Percentiles rank a stretch among this genome's conserved stretches.
Conservation (phyloP, 2,113 vertebrate species). For the Microtus ochrogaster region DNA sequence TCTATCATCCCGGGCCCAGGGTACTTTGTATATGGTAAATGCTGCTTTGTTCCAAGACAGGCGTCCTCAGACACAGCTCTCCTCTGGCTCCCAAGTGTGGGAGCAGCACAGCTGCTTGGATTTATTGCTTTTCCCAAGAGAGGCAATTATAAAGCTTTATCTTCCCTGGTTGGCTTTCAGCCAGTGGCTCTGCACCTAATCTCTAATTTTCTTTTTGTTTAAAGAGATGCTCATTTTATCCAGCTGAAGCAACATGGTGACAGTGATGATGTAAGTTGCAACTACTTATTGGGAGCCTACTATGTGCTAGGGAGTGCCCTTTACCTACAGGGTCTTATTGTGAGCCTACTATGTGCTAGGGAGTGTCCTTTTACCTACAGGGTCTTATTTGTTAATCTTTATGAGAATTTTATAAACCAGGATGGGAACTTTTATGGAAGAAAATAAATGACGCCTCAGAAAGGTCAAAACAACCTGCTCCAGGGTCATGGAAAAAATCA, state of each 20-base stretch:
- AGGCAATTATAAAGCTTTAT: constrained; percentile 73
- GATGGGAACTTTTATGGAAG: not conserved
- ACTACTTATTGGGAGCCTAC: constrained; percentile 56
- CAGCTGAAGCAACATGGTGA: constrained; percentile 50
- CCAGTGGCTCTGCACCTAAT: constrained; percentile 61
- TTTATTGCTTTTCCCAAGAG: constrained; percentile 73
- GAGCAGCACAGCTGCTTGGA: constrained; percentile 56
- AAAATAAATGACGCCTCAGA: constrained; percentile 36
- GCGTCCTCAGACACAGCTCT: not conserved
- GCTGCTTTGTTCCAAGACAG: not conserved
- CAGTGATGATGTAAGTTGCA: not conserved
- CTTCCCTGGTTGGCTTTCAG: constrained; percentile 62
- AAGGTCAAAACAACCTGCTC: not conserved
- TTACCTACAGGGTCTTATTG: not conserved
- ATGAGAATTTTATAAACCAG: not conserved
- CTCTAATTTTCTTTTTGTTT: constrained; percentile 74
- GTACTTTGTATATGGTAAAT: not conserved
- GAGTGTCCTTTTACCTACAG: not conserved
- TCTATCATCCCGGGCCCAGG: not conserved
- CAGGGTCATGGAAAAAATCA: not conserved
- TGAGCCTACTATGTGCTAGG: constrained; percentile 51
- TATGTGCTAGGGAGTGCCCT: not conserved
- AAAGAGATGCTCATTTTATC: constrained; percentile 35
- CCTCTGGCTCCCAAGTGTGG: not conserved
- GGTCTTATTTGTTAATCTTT: not conserved